Evolutionary conservation across 2,888 invertebrate species (phyloP).

Genomic region (Chrysolina oricalcia): DNA sequence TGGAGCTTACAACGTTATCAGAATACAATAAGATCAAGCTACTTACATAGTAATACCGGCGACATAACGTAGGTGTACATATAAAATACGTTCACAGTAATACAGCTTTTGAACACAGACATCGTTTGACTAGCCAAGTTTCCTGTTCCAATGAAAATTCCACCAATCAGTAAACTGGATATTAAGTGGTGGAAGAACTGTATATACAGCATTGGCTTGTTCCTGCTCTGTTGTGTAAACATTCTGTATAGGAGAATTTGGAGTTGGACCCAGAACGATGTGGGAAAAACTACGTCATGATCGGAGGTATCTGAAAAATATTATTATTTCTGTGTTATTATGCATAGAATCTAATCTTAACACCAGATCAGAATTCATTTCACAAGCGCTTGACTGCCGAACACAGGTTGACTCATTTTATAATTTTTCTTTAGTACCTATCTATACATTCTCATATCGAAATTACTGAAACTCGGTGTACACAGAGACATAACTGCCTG

Average conservation of each 20-base stretch:
- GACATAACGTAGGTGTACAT: slow-evolving; percentile 79
- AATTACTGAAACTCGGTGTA: too few species aligned
- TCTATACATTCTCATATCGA: too few species aligned
- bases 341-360: background rate
- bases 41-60: slow-evolving; percentile 78
- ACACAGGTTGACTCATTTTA: too few species aligned
- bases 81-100: slow-evolving; percentile 77
- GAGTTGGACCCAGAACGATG: slow-evolving; percentile 75
- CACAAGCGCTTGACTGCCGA: too few species aligned
- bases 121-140: slow-evolving; percentile 75
- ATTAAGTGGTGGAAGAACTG: slow-evolving; percentile 75
- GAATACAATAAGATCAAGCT: slow-evolving; percentile 24
- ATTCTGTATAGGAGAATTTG: slow-evolving; percentile 74
- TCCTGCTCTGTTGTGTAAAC: slow-evolving; percentile 75
- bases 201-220: slow-evolving; percentile 73
- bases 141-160: slow-evolving; percentile 76
- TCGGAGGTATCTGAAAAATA: slow-evolving; percentile 45
- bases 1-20: too few species aligned
- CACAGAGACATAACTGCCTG: too few species aligned
- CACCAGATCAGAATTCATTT: too few species aligned
- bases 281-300: slow-evolving; percentile 70
- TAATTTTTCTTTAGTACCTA: too few species aligned
- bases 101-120: slow-evolving; percentile 77
- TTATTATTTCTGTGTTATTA: background rate
- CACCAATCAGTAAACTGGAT: slow-evolving; percentile 74